Base-by-base conservation (phyloP, 2,888 invertebrate species). In the Patella pellucida region DNA sequence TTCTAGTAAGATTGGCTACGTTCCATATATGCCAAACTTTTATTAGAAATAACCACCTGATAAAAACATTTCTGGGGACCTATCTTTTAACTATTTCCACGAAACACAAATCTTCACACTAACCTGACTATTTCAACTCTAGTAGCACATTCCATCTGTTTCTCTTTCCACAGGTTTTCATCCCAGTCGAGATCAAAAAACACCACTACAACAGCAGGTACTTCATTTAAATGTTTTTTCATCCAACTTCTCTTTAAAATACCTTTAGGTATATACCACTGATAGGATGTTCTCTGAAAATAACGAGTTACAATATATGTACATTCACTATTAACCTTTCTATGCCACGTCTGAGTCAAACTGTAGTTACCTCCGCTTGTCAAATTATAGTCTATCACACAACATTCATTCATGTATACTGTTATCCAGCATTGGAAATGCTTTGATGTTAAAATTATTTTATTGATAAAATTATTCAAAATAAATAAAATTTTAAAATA, bases 181-280 rank as follows among this genome's bases (percentile, higher is more conserved):
- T 96, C 96, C 99, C 99, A 99, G 91, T 99, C 98, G 89, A 99
- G 94, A 88, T 99, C 98, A 90, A 96, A 96, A 91, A 99, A 99
- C 79, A 98, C 94, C 3, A 98, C 97, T 50, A 97, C 95, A 0
- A 99, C 95, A 1, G 98, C 95, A 12, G 99, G 99, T 81, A 99
- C 93, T 76, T 95, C 93, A 83, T 95, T 94, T 56, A 97, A 93
- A 89, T 98, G 97, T 91, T 99, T 99, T 72, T 94, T 93, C 93
- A 98, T 95, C 99, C 99, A 99, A 89, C 96, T 96, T 68, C 95
- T 94, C 90, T 98, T 98, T 11, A 99, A 92, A 81, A 99, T 95
- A 15, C 99, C 98, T 91, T 90, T 91, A 2, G 91, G 90, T 68
- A 96, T 95, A 91, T 97, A 97, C 96, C 96, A 97, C 89, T 98